Conservation (phyloP, 2,888 invertebrate genomes). For the Gryllus longicercus region DNA sequence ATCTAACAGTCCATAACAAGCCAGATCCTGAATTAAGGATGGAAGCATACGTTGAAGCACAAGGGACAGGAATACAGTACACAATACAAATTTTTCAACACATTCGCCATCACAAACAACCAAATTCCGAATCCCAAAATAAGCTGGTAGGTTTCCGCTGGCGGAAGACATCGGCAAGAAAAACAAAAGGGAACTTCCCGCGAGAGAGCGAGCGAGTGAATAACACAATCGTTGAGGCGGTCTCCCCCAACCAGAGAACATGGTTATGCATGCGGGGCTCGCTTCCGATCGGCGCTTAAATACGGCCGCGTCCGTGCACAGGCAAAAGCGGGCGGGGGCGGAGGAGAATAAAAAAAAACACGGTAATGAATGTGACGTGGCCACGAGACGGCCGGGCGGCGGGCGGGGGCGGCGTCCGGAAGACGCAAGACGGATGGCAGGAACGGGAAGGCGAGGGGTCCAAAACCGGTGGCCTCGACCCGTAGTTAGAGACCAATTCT, state of each 20-base stretch:
- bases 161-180: too few species aligned
- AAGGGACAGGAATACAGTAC: too few species aligned
- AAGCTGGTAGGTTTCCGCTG: too few species aligned
- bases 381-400: background rate
- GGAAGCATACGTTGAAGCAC: too few species aligned
- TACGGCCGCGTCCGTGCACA: background rate
- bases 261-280: background rate
- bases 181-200: too few species aligned
- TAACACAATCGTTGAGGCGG: too few species aligned
- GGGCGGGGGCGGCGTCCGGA: background rate
- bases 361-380: background rate
- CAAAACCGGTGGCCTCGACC: background rate
- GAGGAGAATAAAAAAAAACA: background rate
- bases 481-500: background rate
- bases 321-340: background rate
- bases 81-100: too few species aligned
- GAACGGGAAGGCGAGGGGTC: background rate
- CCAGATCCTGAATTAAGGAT: too few species aligned
- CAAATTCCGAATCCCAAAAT: too few species aligned
- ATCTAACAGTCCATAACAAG: too few species aligned
- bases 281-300: background rate
- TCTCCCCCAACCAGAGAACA: background rate
- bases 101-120: too few species aligned
- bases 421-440: background rate
- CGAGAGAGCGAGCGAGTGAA: too few species aligned